These are phyloP conservation scores for Pomacea canaliculata DNA, from an alignment of 2,888 invertebrate species.

Conservation along the genomic window DNA sequence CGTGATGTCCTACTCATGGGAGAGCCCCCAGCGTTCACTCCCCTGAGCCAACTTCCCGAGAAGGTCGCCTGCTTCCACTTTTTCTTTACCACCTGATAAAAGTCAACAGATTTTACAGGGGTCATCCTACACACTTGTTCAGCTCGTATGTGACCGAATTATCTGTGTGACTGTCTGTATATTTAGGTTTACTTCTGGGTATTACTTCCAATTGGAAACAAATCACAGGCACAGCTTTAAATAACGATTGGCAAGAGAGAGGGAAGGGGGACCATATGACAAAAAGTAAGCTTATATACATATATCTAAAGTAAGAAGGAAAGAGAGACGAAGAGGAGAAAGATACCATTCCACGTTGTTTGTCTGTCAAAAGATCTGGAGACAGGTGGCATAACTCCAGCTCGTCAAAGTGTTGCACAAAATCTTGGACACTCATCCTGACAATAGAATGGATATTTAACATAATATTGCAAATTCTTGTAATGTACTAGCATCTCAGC, in stretches of 20 bases:
- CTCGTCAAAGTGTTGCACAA: constrained; percentile 84
- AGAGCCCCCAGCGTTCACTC: constrained; percentile 89
- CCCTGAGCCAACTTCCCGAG: constrained; percentile 93
- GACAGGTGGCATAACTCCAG: constrained; percentile 92
- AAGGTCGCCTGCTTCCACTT: constrained; percentile 91
- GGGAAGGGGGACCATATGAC: no score
- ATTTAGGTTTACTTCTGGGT: no score
- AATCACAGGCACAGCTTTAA: no score
- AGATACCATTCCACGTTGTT: constrained; percentile 20
- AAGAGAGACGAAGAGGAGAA: no score
- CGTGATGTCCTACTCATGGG: constrained; percentile 31
- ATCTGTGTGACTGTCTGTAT: no score
- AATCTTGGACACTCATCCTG: constrained; percentile 85
- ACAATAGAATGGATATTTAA: not conserved
- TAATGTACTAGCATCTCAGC: no score
- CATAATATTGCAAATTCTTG: no score
- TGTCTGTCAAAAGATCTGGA: constrained; percentile 76
- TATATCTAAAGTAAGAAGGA: no score
- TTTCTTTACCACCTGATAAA: constrained; percentile 41
- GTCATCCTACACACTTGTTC: not conserved
- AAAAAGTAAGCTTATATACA: no score
- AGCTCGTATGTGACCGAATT: no score
- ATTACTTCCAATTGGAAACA: no score
- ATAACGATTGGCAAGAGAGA: no score
- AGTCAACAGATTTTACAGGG: not conserved